Percentiles rank a stretch among this genome's conserved stretches.
Evolutionary conservation across 1,140 invertebrate species (phyloP).

Genomic region (Chlorops oryzae): DNA sequence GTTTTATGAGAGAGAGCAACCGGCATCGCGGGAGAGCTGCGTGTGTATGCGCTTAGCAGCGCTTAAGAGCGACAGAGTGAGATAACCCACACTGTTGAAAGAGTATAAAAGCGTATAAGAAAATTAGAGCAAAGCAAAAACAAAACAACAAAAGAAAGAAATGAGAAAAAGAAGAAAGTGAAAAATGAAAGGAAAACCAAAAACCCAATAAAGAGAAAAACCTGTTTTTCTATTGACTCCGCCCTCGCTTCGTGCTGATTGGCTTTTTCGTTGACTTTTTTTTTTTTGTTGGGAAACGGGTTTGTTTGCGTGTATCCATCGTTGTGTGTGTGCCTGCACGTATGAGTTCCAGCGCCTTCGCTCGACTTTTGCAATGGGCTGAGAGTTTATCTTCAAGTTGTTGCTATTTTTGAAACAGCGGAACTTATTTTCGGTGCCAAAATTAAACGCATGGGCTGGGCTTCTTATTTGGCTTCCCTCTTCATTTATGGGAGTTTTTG

Average conservation of each 20-base stretch:
- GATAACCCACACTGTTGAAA: conserved; percentile 46
- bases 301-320: too few relatives aligned
- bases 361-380: too few relatives aligned
- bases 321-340: too few relatives aligned
- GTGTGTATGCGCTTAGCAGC: conserved; percentile 7
- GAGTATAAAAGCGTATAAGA: conserved; percentile 21
- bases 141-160: conserved; percentile 5
- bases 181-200: conserved; percentile 23
- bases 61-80: conserved; percentile 35
- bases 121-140: background rate
- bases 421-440: too few relatives aligned
- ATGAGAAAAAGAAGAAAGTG: conserved; percentile 12
- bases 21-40: conserved; percentile 6
- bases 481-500: too few relatives aligned
- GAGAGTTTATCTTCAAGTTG: too few relatives aligned
- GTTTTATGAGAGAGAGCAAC: background rate
- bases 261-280: too few relatives aligned
- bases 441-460: too few relatives aligned
- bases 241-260: conserved; percentile 42
- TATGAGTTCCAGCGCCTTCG: too few relatives aligned
- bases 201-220: conserved; percentile 31
- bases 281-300: too few relatives aligned
- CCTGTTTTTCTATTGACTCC: conserved; percentile 44
- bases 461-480: too few relatives aligned
- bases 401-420: too few relatives aligned